Evolutionary conservation across 2,888 invertebrate species (phyloP), one percentile per base, ranked within the genome.

Genomic region (Masnerella sp.): DNA sequence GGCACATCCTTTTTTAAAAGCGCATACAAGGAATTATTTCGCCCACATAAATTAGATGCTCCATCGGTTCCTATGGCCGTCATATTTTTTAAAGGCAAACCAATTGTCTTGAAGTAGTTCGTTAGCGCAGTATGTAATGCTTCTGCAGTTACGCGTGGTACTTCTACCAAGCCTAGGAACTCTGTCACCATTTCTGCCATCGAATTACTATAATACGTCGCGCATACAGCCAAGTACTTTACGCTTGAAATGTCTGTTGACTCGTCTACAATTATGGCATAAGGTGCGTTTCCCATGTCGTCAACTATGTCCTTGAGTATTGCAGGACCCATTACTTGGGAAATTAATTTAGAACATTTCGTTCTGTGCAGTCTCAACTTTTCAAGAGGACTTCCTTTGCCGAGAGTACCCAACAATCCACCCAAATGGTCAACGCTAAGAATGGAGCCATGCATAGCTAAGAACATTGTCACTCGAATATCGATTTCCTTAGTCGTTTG

Each of bases 41-140:
- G 9, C 14, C 51, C 62, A 20, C 62, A 62, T 20, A 61, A 38
- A 38, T 61, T 61, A 7, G 17, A 9, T 17, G 78, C 80, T 2
- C 81, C 80, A 71, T 81, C 82, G n/a, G 80, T 80, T 1, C 80
- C 80, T 25, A 82, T 74, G 1, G 75, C 77, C 8, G 77, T 74
- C 28, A 81, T 45, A 40, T 79, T 80, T 43, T 77, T 54, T 17
- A 75, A 20, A 5, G 69, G 51, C 12, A 78, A 30, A 7, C 49
- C 34, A 15, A 74, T 47, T 30, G 3, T 20, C 17, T 17, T 18
- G 0, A 73, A 14, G 7, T 34, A 68, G 11, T 30, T 8, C 1
- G 51, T 56, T 3, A 73, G 34, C 2, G 36, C 54, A 2, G 28
- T 7, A 25, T 56, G 36, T 1, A 73, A 52, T 12, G 42, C 43